Evolutionary conservation across 2,113 vertebrate species (phyloP).

Genomic region (Callionymus lyra): DNA sequence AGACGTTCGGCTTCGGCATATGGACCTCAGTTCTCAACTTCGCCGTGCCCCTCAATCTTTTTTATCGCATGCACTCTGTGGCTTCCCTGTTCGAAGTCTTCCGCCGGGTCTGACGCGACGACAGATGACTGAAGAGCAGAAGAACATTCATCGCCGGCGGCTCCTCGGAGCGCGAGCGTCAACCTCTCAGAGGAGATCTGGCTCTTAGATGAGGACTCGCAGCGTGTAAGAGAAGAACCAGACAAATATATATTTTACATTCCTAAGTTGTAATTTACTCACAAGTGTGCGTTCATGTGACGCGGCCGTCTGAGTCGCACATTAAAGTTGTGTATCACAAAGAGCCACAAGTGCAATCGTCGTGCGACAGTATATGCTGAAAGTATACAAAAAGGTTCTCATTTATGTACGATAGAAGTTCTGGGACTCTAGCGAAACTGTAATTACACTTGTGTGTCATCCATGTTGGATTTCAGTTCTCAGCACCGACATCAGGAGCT

Average conservation of each 20-base stretch:
- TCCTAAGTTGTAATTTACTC: too few species aligned
- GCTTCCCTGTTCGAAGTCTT: constrained; percentile 92
- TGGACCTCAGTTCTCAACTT: constrained; percentile 96
- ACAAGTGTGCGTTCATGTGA: too few species aligned
- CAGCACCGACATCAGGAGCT: constrained; percentile 13
- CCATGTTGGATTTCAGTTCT: constrained; percentile 33
- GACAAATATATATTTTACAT: too few species aligned
- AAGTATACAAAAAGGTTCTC: too few species aligned
- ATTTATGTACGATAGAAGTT: too few species aligned
- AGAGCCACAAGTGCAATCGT: too few species aligned
- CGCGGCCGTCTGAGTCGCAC: too few species aligned
- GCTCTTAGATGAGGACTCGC: neutral
- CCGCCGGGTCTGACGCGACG: constrained; percentile 71
- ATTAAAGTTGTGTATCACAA: too few species aligned
- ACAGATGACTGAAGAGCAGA: constrained; percentile 16
- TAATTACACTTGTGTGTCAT: neutral
- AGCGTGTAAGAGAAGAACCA: too few species aligned
- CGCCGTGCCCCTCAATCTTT: constrained; percentile 90
- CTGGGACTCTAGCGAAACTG: too few species aligned
- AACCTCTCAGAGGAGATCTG: constrained; percentile 28
- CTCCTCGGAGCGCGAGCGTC: constrained; percentile 14
- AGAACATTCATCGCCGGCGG: constrained; percentile 22
- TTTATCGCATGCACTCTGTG: constrained; percentile 95
- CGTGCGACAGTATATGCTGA: too few species aligned
- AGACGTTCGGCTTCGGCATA: constrained; percentile 83